Base-by-base conservation (phyloP, 2,113 vertebrate genomes). In the Microtus oregoni region DNA sequence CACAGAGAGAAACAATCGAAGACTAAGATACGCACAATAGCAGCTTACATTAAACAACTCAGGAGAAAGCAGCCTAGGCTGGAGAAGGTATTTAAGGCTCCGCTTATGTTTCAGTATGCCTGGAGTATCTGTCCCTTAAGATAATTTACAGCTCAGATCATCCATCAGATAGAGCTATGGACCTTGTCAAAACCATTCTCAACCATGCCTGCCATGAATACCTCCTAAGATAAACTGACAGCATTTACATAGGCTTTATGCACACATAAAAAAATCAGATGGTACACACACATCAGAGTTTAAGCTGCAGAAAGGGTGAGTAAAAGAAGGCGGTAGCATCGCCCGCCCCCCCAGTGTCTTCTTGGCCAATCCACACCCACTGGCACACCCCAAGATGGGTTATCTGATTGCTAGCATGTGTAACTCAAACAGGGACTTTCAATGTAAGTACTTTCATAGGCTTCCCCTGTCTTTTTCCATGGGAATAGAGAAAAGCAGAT, bases 321-420 rank as follows among this genome's bases (percentile, higher is more conserved):
- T 61, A n/a, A 81, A 19, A 52, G 10, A 90, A 7, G 1, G 28
- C 22, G 19, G 30, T 4, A 22, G 38, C 30, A 24, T 87, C 63
- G 88, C 20, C 63, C 30, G n/a, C 24, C 44, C 44, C 52, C 19
- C 2, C 3, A 14, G 9, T 76, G 30, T 35, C 24, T 7, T 24
- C 50, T 73, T 63, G 22, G 11, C 47, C 41, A 72, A 13, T 47
- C 35, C 95, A 87, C 32, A 88, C 76, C 61, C 61, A 50, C 67
- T 63, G 88, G 28, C 63, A 67, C 44, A 68, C 28, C 70, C 67
- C 50, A 73, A 35, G 58, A 89, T 75, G 95, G 91, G 44, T 77
- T 96, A 52, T 77, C 88, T 97, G 78, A 95, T 88, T 86, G 79
- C 85, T 95, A 47, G 73, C 94, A 91, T 67, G 73, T 70, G 90